Evolutionary conservation across 1,140 invertebrate species (phyloP), one percentile per base, ranked within the genome.

Genomic region (Mylabris phalerata): DNA sequence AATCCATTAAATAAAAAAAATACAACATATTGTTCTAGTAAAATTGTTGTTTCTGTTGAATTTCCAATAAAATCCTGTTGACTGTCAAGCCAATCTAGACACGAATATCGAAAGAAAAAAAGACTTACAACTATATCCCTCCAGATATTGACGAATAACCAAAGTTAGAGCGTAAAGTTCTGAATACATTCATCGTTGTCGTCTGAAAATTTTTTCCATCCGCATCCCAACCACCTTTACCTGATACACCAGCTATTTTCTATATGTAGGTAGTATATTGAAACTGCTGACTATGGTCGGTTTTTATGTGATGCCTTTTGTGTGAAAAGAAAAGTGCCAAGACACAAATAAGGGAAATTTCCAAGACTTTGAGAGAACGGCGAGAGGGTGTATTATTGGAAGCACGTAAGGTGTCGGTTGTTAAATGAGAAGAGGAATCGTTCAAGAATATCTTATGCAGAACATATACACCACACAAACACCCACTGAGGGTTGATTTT

Each of bases 341-440:
- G 19, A 47, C 58, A 46, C 50, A 60, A 60, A 60, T 60, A 60
- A 60, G 58, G 50, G 42, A 55, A 60, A 60, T 60, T 60, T 60
- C 50, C 50, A 42, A 51, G 58, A 60, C 55, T 60, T 60, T 55
- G 46, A 49, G 55, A 48, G 4, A 7, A 32, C 32, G 32, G 55
- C 49, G 46, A 49, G 55, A 52, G 4, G 32, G 7, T 7, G 32
- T 43, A 55, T 60, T 60, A 60, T 60, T 54, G 50, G 51, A 60
- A 55, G 58, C 58, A 60, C 58, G 58, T 60, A 60, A 60, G 58
- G 50, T 60, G 50, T 54, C 58, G 50, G 58, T 55, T 55, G 58
- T 60, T 60, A 60, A 43, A 60, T 41, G 51, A 55, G 40, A 40
- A 48, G 54, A 57, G 32, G 4, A 7, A 32, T 49, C 47, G 32